Evolutionary conservation across 2,888 invertebrate species (phyloP).

Genomic region (Leptogaster cylindrica): DNA sequence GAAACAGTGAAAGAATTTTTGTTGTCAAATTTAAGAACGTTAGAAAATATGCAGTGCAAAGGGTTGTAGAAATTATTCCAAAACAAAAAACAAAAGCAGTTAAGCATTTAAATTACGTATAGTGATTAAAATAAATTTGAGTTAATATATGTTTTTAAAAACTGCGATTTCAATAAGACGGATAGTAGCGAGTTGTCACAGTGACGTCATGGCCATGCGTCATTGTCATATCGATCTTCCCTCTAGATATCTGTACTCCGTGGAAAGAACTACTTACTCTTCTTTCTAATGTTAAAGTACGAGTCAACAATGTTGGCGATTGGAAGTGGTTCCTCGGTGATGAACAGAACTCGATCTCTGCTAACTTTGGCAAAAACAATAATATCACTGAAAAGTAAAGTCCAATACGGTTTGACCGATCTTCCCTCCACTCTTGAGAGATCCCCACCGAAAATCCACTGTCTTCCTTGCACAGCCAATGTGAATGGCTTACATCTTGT

Average conservation of each 20-base stretch:
- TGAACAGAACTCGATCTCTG: conserved; percentile 83
- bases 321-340: conserved; percentile 85
- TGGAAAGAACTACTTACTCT: conserved; percentile 66
- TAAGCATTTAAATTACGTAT: no score
- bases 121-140: no score
- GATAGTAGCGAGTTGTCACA: no score
- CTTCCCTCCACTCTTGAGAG: conserved; percentile 83
- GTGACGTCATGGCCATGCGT: no score
- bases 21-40: no score
- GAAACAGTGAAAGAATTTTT: no score
- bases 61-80: no score
- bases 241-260: no score
- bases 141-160: no score
- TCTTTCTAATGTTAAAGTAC: conserved; percentile 84
- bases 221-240: no score
- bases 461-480: conserved; percentile 80
- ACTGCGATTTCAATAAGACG: no score
- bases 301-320: conserved; percentile 80
- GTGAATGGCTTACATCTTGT: conserved; percentile 91
- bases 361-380: conserved; percentile 86
- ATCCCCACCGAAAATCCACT: conserved; percentile 90
- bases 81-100: not conserved
- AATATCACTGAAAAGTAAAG: conserved; percentile 82
- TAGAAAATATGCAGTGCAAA: no score
- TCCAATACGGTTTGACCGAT: conserved; percentile 83